These are phyloP conservation scores for Microcebus lehilahytsara DNA, from an alignment of 2,113 vertebrate species.

Conservation along the genomic window DNA sequence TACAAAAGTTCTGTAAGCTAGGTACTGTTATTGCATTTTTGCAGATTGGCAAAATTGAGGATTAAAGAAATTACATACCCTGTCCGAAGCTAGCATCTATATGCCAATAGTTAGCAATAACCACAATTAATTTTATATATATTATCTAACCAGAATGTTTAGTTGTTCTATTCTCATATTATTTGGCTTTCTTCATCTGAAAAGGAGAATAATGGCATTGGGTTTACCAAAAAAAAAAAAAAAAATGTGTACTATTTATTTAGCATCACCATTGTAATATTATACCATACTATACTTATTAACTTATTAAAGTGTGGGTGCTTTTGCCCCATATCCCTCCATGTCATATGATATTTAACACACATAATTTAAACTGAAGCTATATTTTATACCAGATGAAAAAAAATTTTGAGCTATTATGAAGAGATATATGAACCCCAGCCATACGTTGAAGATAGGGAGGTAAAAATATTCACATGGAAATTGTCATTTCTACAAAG, in stretches of 20 bases:
- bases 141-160: not conserved
- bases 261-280: not conserved
- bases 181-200: not conserved
- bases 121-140: not conserved
- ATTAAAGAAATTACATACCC: not conserved
- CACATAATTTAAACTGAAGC: not conserved
- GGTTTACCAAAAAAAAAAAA: not conserved
- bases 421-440: not conserved
- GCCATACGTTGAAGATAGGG: not conserved
- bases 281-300: not conserved
- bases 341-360: not conserved
- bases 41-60: not conserved
- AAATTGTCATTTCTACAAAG: not conserved
- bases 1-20: not conserved
- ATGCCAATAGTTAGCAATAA: not conserved
- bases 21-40: not conserved
- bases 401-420: not conserved
- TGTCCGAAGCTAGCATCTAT: not conserved
- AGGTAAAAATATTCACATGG: not conserved
- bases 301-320: not conserved
- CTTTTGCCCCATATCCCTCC: not conserved
- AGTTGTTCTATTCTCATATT: not conserved
- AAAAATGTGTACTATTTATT: not conserved
- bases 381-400: not conserved
- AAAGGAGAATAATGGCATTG: not conserved